Conservation (phyloP, 2,113 vertebrate genomes). For the Ophthalmolycus amberensis region DNA sequence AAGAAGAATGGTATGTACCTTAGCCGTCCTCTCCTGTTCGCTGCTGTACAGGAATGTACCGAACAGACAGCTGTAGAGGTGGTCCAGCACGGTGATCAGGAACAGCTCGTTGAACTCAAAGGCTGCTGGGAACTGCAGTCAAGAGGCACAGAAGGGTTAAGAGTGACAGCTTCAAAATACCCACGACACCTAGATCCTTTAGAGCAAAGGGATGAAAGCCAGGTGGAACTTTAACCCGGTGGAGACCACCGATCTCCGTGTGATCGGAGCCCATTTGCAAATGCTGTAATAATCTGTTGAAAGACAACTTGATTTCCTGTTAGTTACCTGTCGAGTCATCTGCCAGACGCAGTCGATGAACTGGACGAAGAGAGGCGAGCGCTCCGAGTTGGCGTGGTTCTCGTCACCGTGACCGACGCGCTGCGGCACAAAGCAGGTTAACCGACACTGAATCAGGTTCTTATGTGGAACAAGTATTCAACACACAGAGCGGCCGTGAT, state of each 20-base stretch:
- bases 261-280: no score
- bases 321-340: constrained; percentile 92
- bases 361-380: constrained; percentile 97
- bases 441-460: background rate
- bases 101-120: constrained; percentile 98
- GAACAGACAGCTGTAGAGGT: constrained; percentile 97
- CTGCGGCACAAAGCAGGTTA: constrained; percentile 65
- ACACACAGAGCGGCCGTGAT: background rate
- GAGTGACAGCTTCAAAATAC: no score
- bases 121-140: constrained; percentile 92
- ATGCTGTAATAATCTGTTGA: no score
- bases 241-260: no score
- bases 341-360: constrained; percentile 99
- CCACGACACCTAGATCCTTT: no score
- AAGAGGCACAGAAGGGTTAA: background rate
- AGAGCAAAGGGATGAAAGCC: background rate
- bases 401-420: constrained; percentile 94
- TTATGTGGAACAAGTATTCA: background rate
- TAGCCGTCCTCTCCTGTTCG: constrained; percentile 89
- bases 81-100: constrained; percentile 94
- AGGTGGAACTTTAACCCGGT: no score
- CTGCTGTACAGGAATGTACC: constrained; percentile 96
- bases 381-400: constrained; percentile 93
- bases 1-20: constrained; percentile 78
- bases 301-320: background rate